Conservation (phyloP, 2,797 vertebrate genomes). For the Spinus pinus region DNA sequence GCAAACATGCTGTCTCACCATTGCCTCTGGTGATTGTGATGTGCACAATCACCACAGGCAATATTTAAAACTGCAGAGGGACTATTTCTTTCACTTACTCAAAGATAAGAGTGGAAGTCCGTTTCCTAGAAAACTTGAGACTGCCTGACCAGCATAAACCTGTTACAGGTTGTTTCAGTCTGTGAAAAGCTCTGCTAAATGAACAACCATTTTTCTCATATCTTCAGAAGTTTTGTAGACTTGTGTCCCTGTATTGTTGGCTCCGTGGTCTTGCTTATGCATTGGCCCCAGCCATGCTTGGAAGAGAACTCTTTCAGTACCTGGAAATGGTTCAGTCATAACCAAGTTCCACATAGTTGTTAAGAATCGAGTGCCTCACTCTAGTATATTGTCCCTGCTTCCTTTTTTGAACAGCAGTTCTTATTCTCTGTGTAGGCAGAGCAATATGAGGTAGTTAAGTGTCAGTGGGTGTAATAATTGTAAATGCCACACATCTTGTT, state of each 20-base stretch:
- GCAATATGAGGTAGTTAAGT: neutral
- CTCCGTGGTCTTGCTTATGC: neutral
- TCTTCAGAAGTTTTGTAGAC: neutral
- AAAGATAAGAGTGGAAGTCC: neutral
- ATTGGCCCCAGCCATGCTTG: neutral
- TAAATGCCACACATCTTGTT: neutral
- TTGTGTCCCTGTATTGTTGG: neutral
- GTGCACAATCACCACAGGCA: neutral
- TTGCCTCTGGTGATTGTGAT: neutral
- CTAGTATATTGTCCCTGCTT: neutral
- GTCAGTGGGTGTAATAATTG: neutral
- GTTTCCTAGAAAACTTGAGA: neutral
- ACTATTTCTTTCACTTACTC: neutral
- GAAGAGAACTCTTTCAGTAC: neutral
- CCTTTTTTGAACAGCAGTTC: neutral
- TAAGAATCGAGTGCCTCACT: neutral
- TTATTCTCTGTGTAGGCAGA: neutral
- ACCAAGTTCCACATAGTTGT: neutral
- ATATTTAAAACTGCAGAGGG: neutral
- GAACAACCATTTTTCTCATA: rapidly evolving
- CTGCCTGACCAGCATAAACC: neutral
- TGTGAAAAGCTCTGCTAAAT: neutral
- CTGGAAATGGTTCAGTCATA: neutral
- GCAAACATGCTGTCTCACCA: neutral
- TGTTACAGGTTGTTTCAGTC: neutral